Conservation (phyloP, 2,888 invertebrate species). For the Netelia melanura region DNA sequence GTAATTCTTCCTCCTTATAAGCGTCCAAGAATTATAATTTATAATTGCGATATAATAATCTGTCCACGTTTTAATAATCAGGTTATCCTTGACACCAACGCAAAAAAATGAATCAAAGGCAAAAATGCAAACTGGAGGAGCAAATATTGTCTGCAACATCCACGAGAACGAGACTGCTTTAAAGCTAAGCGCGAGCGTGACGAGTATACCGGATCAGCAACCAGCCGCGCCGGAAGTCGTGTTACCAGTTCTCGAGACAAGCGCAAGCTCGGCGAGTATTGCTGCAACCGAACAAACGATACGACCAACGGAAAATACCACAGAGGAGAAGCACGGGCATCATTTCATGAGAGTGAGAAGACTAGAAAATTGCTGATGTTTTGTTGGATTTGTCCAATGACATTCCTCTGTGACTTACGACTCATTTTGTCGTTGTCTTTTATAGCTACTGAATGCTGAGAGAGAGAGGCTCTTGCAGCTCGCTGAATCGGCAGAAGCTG, state of each 20-base stretch:
- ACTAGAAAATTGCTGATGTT: constrained; percentile 1
- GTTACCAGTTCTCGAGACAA: constrained; percentile 82
- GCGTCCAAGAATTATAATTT: not conserved
- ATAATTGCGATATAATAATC: not conserved
- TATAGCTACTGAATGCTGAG: constrained; percentile 89
- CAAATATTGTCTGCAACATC: constrained; percentile 57
- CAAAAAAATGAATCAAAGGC: constrained; percentile 75
- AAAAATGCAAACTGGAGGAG: constrained; percentile 64
- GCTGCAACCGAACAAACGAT: constrained; percentile 72
- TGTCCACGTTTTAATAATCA: constrained; percentile 20
- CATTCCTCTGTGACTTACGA: not conserved
- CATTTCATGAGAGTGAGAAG: constrained; percentile 89
- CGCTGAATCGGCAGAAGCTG: constrained; percentile 89
- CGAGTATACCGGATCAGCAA: constrained; percentile 84
- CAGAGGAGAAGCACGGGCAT: constrained; percentile 89
- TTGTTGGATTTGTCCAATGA: not conserved
- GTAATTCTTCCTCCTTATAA: constrained; percentile 63
- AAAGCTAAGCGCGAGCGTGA: constrained; percentile 77
- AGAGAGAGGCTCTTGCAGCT: constrained; percentile 89
- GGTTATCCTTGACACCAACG: constrained; percentile 73
- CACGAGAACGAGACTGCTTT: constrained; percentile 70
- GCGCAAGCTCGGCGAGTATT: constrained; percentile 77
- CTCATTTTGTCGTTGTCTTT: constrained; percentile 7
- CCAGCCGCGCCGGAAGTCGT: constrained; percentile 85
- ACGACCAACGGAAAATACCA: constrained; percentile 75